phyloP scores from a whole-genome alignment of 2,113 vertebrate species.

The Ictalurus furcatus region DNA sequence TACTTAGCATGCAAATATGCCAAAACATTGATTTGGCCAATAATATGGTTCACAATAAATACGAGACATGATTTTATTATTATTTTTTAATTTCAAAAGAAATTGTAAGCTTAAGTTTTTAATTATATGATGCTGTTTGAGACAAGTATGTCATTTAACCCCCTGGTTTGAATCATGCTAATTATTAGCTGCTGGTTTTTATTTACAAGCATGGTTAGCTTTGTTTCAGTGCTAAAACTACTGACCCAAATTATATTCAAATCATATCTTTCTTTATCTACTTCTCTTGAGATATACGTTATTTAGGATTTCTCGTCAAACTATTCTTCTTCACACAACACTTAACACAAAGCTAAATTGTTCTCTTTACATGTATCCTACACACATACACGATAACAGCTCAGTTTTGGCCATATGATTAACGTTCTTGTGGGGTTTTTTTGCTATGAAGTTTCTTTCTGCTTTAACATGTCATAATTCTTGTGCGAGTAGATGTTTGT shows the following conservation, averaged over 20 bases:
- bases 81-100: background rate
- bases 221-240: background rate
- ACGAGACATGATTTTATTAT: background rate
- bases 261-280: background rate
- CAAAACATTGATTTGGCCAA: background rate
- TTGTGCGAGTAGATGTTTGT: background rate
- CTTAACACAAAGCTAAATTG: background rate
- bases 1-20: background rate
- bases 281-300: background rate
- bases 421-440: background rate
- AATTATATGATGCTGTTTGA: background rate
- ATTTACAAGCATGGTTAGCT: background rate
- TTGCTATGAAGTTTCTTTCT: background rate
- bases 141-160: background rate
- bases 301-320: background rate
- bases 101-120: background rate
- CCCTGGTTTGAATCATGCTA: slow-evolving; percentile 1
- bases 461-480: background rate
- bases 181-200: background rate
- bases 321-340: background rate
- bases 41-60: background rate
- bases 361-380: background rate
- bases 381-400: background rate
- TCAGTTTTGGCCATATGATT: background rate
- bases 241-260: background rate